Evolutionary conservation across 64 coral and sea anemone genomes (phyloP).

Genomic region (Montipora foliosa): DNA sequence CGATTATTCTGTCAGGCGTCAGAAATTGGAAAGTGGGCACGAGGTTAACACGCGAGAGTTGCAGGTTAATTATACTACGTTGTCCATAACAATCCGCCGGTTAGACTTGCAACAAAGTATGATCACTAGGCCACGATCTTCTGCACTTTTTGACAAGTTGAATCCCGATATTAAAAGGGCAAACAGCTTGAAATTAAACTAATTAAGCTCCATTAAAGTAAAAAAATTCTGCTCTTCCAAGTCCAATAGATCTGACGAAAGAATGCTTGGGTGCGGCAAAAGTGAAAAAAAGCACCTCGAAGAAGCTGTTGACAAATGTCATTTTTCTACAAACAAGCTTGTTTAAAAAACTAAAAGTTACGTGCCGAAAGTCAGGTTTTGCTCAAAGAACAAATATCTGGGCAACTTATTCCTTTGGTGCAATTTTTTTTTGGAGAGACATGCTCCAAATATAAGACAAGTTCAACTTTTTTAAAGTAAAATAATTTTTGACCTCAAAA

Average conservation of each 20-base stretch:
- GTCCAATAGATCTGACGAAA: neutral
- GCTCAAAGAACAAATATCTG: neutral
- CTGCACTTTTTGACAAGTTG: too few species aligned
- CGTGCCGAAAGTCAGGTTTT: constrained; percentile 17
- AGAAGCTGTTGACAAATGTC: neutral
- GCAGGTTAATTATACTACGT: too few species aligned
- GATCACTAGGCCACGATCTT: too few species aligned
- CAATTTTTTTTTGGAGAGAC: neutral
- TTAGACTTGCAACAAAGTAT: too few species aligned
- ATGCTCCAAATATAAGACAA: too few species aligned
- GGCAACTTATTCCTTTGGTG: neutral
- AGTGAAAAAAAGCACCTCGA: neutral
- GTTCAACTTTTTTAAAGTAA: neutral
- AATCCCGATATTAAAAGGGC: too few species aligned
- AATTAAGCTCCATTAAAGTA: too few species aligned
- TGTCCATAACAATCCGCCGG: too few species aligned
- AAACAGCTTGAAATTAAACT: too few species aligned
- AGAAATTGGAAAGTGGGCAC: too few species aligned
- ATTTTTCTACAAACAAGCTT: neutral
- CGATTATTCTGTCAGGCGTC: too few species aligned
- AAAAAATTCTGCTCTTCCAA: neutral
- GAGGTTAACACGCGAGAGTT: too few species aligned
- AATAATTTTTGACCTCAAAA: neutral
- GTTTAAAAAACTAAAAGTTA: neutral
- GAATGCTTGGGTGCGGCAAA: neutral